Evolutionary conservation across 1,140 invertebrate genomes (phyloP).

Genomic region (Leptopilina boulardi): DNA sequence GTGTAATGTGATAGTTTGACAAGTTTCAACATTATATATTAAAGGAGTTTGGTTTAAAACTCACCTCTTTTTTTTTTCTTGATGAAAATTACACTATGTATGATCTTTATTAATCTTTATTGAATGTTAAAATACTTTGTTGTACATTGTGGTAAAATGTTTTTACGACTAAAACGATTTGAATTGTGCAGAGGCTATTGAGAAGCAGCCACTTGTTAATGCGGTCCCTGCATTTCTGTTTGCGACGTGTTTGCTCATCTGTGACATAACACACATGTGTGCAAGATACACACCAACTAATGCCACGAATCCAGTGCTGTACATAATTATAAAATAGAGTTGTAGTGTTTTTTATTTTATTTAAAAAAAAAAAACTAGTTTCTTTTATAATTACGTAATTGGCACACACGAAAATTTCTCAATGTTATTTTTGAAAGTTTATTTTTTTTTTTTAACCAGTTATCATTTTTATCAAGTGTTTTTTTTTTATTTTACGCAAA

Average conservation of each 20-base stretch:
- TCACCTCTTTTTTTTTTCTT: neutral
- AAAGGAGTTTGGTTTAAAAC: neutral
- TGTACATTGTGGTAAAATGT: constrained; percentile 31
- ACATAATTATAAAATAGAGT: neutral
- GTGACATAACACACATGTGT: constrained; percentile 12
- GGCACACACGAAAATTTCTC: neutral
- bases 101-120: neutral
- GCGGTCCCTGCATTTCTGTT: neutral
- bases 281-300: neutral
- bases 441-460: too few relatives aligned
- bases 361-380: constrained; percentile 2
- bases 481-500: too few relatives aligned
- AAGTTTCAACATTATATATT: neutral
- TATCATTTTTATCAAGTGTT: too few relatives aligned
- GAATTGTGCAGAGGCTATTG: constrained; percentile 61
- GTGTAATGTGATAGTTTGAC: neutral
- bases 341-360: neutral
- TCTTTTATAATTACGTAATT: neutral
- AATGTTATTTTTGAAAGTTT: too few relatives aligned
- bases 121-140: constrained; percentile 26
- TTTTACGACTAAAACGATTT: constrained; percentile 51
- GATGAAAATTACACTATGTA: neutral
- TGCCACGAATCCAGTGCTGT: constrained; percentile 4
- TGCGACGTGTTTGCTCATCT: constrained; percentile 19
- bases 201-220: constrained; percentile 66